These are phyloP conservation scores for Sebastes schlegelii DNA, from an alignment of 2,113 vertebrate genomes.

Conservation along the genomic window DNA sequence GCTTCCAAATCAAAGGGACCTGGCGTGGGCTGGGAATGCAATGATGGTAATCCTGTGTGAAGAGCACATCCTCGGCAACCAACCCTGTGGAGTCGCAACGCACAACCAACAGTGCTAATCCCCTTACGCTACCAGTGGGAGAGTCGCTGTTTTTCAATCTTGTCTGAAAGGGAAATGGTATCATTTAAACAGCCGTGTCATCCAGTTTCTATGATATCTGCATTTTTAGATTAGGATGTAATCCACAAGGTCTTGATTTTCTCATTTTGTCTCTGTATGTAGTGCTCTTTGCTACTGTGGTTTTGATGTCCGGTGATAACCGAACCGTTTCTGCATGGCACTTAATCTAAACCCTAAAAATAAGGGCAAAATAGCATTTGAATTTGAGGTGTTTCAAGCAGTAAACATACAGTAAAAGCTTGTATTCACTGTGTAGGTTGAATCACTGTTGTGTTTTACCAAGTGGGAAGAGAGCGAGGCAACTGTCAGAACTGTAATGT, in stretches of 20 bases:
- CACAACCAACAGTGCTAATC: slow-evolving; percentile 46
- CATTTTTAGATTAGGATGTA: slow-evolving; percentile 15
- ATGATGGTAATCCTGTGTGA: slow-evolving; percentile 66
- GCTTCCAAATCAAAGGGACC: slow-evolving; percentile 54
- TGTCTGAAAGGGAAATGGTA: slow-evolving; percentile 4
- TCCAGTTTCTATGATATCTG: neutral
- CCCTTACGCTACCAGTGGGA: slow-evolving; percentile 18
- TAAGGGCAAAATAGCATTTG: neutral
- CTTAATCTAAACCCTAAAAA: neutral
- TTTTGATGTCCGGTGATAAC: neutral
- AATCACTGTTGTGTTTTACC: neutral
- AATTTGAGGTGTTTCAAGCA: too few species aligned
- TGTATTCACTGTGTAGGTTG: neutral
- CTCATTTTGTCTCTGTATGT: neutral
- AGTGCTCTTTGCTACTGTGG: neutral
- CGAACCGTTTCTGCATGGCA: neutral
- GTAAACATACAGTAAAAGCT: neutral
- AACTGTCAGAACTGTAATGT: neutral
- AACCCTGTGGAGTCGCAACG: slow-evolving; percentile 35
- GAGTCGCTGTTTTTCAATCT: slow-evolving; percentile 6
- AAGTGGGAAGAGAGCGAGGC: neutral
- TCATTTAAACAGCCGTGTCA: slow-evolving; percentile 8
- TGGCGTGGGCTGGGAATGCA: slow-evolving; percentile 56
- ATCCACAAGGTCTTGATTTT: neutral
- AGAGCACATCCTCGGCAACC: slow-evolving; percentile 52